A percentile compares a stretch with the other conserved stretches of the same genome.
Evolutionary conservation across 2,797 vertebrate species (phyloP).

Genomic region (Myioborus miniatus): DNA sequence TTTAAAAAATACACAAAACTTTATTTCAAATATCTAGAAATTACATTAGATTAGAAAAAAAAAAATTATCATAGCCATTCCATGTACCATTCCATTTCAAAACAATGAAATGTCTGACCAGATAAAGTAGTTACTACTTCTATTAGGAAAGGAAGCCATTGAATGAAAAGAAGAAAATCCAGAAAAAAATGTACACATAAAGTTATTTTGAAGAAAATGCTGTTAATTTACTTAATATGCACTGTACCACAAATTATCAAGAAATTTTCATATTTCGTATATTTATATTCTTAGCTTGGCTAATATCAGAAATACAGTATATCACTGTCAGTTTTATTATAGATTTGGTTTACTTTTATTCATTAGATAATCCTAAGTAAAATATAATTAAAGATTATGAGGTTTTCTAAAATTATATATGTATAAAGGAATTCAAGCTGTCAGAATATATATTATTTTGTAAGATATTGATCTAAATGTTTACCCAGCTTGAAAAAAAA

Average conservation of each 20-base stretch:
- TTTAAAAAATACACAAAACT: not conserved
- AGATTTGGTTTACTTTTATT: not conserved
- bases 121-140: not conserved
- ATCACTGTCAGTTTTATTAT: not conserved
- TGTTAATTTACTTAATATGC: not conserved
- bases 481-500: not conserved
- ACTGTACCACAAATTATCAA: not conserved
- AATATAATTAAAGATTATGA: not conserved
- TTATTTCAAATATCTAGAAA: not conserved
- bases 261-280: not conserved
- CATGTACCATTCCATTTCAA: not conserved
- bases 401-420: not conserved
- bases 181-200: not conserved
- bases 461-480: not conserved
- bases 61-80: not conserved
- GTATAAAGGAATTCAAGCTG: not conserved
- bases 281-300: not conserved
- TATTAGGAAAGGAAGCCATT: not conserved
- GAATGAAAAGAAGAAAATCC: not conserved
- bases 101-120: not conserved
- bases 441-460: not conserved
- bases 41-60: not conserved
- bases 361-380: not conserved
- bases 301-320: not conserved
- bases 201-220: not conserved